These are phyloP conservation scores for Hypolimnas misippus DNA, from an alignment of 2,888 invertebrate species.

Conservation along the genomic window DNA sequence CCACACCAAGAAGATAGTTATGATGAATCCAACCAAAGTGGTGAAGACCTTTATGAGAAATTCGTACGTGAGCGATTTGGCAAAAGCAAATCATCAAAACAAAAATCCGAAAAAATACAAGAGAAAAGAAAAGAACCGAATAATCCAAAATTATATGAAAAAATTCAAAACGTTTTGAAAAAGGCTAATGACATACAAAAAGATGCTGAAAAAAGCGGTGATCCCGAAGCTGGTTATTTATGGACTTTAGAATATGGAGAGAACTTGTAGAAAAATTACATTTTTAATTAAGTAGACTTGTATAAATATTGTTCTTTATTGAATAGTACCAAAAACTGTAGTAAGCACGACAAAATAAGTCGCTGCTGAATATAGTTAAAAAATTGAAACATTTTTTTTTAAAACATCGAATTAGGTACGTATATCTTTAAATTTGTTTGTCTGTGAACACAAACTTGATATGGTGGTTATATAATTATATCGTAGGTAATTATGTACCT, in stretches of 20 bases:
- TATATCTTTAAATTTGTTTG: too few relatives aligned
- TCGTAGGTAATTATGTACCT: too few relatives aligned
- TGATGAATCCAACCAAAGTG: constrained; percentile 42
- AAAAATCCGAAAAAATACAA: constrained; percentile 62
- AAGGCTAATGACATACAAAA: constrained; percentile 68
- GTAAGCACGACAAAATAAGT: too few relatives aligned
- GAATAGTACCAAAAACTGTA: too few relatives aligned
- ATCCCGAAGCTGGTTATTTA: constrained; percentile 77
- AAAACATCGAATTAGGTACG: too few relatives aligned
- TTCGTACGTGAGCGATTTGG: constrained; percentile 78
- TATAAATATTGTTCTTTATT: constrained; percentile 9
- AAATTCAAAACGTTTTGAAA: constrained; percentile 67
- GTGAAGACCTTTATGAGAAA: constrained; percentile 73
- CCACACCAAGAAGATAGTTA: constrained; percentile 39
- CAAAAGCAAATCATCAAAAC: constrained; percentile 62
- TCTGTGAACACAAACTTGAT: too few relatives aligned
- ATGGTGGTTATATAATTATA: too few relatives aligned
- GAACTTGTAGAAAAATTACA: constrained; percentile 53
- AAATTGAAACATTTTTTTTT: too few relatives aligned
- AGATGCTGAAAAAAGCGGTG: constrained; percentile 69
- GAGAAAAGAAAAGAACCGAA: constrained; percentile 48
- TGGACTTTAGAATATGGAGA: constrained; percentile 82
- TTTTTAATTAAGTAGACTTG: constrained; percentile 17
- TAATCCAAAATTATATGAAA: constrained; percentile 63
- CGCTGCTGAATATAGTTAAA: too few relatives aligned